Evolutionary conservation across 2,113 vertebrate genomes (phyloP).

Genomic region (Oreotrochilus melanogaster): DNA sequence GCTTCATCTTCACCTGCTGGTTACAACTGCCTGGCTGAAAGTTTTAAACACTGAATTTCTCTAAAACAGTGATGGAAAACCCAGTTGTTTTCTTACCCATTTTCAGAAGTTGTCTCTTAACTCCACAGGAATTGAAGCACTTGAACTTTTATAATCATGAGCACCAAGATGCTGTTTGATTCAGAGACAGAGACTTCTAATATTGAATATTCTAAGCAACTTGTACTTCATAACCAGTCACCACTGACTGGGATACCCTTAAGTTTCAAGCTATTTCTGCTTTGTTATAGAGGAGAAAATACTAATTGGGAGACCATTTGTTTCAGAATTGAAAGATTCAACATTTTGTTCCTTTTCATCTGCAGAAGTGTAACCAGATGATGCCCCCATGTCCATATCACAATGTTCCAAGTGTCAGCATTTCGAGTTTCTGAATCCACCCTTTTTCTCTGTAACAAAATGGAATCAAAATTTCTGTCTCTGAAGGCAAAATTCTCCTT

Average conservation of each 20-base stretch:
- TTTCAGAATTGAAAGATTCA: neutral
- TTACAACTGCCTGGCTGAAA: neutral
- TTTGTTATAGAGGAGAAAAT: neutral
- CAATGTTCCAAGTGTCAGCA: neutral
- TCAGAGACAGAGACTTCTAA: neutral
- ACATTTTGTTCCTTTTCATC: neutral
- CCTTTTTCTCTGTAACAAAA: neutral
- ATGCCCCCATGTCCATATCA: neutral
- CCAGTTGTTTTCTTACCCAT: accelerated
- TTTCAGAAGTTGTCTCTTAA: neutral
- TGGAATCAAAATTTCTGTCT: neutral
- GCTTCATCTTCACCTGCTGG: neutral
- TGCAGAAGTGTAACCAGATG: neutral
- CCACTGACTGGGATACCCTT: neutral
- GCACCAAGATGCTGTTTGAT: neutral
- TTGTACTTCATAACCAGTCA: neutral
- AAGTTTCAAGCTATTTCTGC: neutral
- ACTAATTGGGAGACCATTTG: neutral
- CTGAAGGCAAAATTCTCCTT: neutral
- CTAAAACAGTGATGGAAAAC: neutral
- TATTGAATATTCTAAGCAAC: neutral
- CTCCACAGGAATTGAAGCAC: neutral
- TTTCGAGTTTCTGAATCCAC: neutral
- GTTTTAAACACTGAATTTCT: neutral
- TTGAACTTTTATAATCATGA: neutral